These are phyloP conservation scores for Halotydeus destructor DNA, from an alignment of 1,140 invertebrate genomes.

Conservation along the genomic window DNA sequence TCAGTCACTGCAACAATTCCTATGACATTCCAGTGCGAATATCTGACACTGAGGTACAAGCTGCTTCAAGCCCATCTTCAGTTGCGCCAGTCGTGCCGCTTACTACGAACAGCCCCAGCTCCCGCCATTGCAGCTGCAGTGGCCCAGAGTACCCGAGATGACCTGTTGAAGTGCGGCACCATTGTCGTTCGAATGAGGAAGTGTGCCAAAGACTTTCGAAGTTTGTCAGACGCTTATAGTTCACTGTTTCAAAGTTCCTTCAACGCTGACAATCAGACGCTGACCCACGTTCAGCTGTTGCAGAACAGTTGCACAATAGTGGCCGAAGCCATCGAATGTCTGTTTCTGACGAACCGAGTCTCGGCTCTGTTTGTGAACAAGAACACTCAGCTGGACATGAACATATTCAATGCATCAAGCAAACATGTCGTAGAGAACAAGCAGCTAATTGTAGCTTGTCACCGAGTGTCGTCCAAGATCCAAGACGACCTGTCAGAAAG, in stretches of 20 bases:
- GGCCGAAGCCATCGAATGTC: constrained; percentile 47
- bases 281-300: constrained; percentile 52
- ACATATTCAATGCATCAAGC: neutral
- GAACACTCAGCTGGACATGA: constrained; percentile 16
- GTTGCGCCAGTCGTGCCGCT: constrained; percentile 50
- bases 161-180: constrained; percentile 56
- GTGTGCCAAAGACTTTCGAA: constrained; percentile 47
- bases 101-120: constrained; percentile 67
- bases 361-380: constrained; percentile 10
- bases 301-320: constrained; percentile 53
- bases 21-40: constrained; percentile 54
- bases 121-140: constrained; percentile 69
- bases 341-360: constrained; percentile 25
- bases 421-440: neutral
- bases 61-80: constrained; percentile 51
- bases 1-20: constrained; percentile 1
- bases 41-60: constrained; percentile 45
- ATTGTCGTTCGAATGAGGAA: constrained; percentile 39
- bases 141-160: constrained; percentile 51
- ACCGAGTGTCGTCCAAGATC: neutral
- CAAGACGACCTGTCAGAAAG: neutral
- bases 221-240: constrained; percentile 50
- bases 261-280: constrained; percentile 67
- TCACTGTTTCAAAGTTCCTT: constrained; percentile 73
- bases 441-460: constrained; percentile 1